Percentiles rank a stretch among this genome's conserved stretches.
phyloP scores from a whole-genome alignment of 2,797 vertebrate species.

The Moxostoma hubbsi region DNA sequence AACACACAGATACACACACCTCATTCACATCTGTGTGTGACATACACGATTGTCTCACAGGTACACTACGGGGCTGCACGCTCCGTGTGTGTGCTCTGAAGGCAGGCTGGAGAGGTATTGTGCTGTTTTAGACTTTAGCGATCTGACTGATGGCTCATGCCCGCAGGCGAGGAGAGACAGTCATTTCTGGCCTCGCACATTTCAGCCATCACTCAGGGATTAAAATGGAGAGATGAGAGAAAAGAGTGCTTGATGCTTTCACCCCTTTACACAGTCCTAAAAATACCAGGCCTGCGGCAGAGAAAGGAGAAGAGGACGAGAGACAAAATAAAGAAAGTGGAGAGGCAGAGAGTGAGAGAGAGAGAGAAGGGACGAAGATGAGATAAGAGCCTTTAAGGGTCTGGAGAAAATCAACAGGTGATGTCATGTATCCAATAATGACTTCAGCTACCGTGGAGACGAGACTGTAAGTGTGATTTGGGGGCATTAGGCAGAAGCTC shows the following conservation, averaged over 20 bases:
- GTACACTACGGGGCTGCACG: background rate
- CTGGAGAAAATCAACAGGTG: constrained; percentile 68
- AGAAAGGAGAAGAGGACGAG: constrained; percentile 8
- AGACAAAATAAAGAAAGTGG: background rate
- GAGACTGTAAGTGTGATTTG: constrained; percentile 47
- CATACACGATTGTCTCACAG: no score
- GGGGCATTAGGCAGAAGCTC: constrained; percentile 51
- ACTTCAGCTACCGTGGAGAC: constrained; percentile 54
- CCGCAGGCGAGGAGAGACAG: constrained; percentile 73
- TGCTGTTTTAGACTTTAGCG: constrained; percentile 56
- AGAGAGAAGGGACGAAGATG: constrained; percentile 1
- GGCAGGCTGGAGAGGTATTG: constrained; percentile 44
- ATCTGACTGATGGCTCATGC: constrained; percentile 70
- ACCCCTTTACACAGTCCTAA: constrained; percentile 43
- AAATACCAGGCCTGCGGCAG: constrained; percentile 35
- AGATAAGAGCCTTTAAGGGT: constrained; percentile 46
- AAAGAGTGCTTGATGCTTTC: constrained; percentile 38
- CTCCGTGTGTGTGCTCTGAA: constrained; percentile 27
- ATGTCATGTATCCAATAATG: constrained; percentile 62
- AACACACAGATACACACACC: constrained; percentile 42
- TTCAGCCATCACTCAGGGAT: constrained; percentile 60
- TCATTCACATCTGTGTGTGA: constrained; percentile 42
- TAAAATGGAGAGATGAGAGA: constrained; percentile 61
- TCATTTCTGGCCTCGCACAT: constrained; percentile 63
- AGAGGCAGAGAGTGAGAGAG: background rate